Conservation (phyloP, 2,888 invertebrate genomes). For the Cyclophora punctaria region DNA sequence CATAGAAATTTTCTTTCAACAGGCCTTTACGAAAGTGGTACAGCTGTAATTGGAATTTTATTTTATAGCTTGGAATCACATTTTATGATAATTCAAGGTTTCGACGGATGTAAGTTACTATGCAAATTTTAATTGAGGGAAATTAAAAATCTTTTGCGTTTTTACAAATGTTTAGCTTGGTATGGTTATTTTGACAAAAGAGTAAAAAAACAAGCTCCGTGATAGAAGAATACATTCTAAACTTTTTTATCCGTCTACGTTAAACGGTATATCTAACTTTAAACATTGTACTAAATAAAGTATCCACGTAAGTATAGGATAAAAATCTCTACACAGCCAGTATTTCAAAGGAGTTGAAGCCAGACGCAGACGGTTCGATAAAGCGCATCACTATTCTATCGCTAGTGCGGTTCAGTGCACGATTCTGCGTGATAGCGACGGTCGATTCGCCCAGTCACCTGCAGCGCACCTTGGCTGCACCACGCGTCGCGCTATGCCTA, state of each 20-base stretch:
- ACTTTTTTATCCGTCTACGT: too few species aligned
- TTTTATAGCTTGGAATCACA: too few species aligned
- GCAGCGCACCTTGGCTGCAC: slow-evolving; percentile 43
- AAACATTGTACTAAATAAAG: too few species aligned
- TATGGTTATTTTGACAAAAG: too few species aligned
- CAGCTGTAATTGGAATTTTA: too few species aligned
- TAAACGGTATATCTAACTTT: too few species aligned
- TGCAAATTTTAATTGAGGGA: neutral
- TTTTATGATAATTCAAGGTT: neutral
- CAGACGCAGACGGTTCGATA: slow-evolving; percentile 32
- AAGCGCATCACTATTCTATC: slow-evolving; percentile 32
- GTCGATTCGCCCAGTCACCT: slow-evolving; percentile 51
- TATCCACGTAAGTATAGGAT: neutral
- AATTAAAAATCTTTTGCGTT: neutral
- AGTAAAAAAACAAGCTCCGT: too few species aligned
- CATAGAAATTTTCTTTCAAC: too few species aligned
- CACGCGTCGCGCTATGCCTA: slow-evolving; percentile 40
- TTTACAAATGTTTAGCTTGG: too few species aligned
- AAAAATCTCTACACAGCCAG: slow-evolving; percentile 1
- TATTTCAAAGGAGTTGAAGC: neutral
- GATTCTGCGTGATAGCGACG: slow-evolving; percentile 21
- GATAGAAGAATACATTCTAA: too few species aligned
- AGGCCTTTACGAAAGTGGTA: too few species aligned
- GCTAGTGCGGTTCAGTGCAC: slow-evolving; percentile 25
- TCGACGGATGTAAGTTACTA: neutral